Percentiles rank a stretch among this genome's conserved stretches.
phyloP scores from a whole-genome alignment of 2,888 invertebrate genomes.

The Calameuta pallipes region DNA sequence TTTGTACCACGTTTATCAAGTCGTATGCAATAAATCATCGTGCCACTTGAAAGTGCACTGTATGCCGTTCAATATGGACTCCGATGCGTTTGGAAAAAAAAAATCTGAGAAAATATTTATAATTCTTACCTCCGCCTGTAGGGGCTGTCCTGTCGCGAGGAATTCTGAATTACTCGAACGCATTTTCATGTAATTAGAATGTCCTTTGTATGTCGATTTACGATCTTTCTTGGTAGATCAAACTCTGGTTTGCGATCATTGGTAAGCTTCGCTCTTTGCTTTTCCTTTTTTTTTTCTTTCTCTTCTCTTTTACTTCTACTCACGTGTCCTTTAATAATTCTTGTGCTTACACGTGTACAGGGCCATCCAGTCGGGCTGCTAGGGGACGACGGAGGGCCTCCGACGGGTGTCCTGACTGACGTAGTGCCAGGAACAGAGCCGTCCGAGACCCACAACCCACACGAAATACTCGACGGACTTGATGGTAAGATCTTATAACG shows the following conservation, averaged over 20 bases:
- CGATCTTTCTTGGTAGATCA: not conserved
- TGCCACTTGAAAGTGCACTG: not conserved
- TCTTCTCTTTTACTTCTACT: not conserved
- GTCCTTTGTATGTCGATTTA: not conserved
- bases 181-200: not conserved
- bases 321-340: not conserved
- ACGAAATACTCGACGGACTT: slow-evolving; percentile 66
- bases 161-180: not conserved
- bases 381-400: slow-evolving; percentile 59
- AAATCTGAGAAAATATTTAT: too few relatives aligned
- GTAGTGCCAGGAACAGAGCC: slow-evolving; percentile 59
- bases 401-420: slow-evolving; percentile 58
- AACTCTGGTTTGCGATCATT: not conserved
- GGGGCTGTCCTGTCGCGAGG: not conserved
- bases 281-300: not conserved
- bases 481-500: slow-evolving; percentile 63
- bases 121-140: not conserved
- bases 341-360: slow-evolving; percentile 41
- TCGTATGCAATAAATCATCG: not conserved
- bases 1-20: not conserved
- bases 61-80: not conserved
- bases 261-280: not conserved
- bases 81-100: too few relatives aligned
- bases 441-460: slow-evolving; percentile 63
- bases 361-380: slow-evolving; percentile 61